Percentiles rank a stretch among this genome's conserved stretches.
phyloP scores from a whole-genome alignment of 2,113 vertebrate species.

The Grammomys dolichurus region DNA sequence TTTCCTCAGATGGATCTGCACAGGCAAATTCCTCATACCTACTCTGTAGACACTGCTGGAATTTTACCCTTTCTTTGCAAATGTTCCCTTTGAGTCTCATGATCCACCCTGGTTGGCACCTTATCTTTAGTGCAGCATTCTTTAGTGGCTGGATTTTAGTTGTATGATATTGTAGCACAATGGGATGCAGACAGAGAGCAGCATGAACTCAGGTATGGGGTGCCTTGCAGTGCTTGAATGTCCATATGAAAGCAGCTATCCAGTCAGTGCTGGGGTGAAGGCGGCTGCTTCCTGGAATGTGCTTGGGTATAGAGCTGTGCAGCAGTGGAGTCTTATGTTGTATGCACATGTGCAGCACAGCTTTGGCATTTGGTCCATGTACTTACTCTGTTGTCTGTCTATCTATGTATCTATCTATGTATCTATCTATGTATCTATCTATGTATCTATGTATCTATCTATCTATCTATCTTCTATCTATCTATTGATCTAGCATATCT shows the following conservation, averaged over 20 bases:
- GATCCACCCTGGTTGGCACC: not conserved
- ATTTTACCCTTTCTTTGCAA: not conserved
- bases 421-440: not conserved
- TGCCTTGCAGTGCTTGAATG: not conserved
- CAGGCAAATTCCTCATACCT: not conserved
- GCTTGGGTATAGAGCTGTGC: accelerated
- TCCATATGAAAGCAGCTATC: not conserved
- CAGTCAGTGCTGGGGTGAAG: not conserved
- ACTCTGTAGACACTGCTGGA: not conserved
- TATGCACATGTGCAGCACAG: accelerated
- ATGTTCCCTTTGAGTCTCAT: not conserved
- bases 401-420: not conserved
- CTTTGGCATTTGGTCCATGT: not conserved
- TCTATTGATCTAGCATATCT: not conserved
- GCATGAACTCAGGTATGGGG: not conserved
- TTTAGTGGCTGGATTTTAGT: not conserved
- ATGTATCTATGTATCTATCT: not conserved
- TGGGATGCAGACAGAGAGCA: not conserved
- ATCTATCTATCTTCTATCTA: not conserved
- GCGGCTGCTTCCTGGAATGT: not conserved
- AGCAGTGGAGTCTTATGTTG: not conserved
- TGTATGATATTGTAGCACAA: not conserved
- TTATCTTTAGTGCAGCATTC: not conserved
- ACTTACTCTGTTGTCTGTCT: not conserved
- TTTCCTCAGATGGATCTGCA: not conserved